phyloP scores from a whole-genome alignment of 2,113 vertebrate genomes.

The Hyla sarda region DNA sequence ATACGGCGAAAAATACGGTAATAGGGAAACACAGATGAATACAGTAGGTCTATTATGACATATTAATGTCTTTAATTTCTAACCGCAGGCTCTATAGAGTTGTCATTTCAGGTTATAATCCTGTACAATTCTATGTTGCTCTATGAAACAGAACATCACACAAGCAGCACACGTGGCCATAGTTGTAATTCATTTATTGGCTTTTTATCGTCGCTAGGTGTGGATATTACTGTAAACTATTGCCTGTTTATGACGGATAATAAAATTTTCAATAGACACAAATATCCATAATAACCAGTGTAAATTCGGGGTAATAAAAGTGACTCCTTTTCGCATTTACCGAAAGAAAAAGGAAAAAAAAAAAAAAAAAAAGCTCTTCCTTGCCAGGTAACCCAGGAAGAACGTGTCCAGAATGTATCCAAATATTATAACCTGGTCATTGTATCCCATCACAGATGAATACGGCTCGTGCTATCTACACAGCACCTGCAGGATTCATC shows the following conservation, averaged over 20 bases:
- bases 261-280: background rate
- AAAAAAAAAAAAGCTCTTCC: background rate
- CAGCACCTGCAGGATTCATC: slow-evolving; percentile 24
- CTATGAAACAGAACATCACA: too few species aligned
- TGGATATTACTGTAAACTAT: background rate
- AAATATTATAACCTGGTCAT: background rate
- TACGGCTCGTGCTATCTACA: background rate
- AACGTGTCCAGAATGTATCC: background rate
- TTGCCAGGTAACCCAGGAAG: background rate
- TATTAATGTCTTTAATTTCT: too few species aligned
- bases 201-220: background rate
- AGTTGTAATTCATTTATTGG: background rate
- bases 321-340: background rate
- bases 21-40: too few species aligned
- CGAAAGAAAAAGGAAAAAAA: too few species aligned
- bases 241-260: background rate
- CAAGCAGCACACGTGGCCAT: background rate
- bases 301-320: background rate
- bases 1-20: too few species aligned
- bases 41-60: too few species aligned
- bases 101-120: too few species aligned
- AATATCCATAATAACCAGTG: background rate
- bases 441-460: slow-evolving; percentile 10
- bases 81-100: too few species aligned
- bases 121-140: too few species aligned